Evolutionary conservation across 2,113 vertebrate species (phyloP), one percentile per base, ranked within the genome.

Genomic region (Gallinago jamesoni): DNA sequence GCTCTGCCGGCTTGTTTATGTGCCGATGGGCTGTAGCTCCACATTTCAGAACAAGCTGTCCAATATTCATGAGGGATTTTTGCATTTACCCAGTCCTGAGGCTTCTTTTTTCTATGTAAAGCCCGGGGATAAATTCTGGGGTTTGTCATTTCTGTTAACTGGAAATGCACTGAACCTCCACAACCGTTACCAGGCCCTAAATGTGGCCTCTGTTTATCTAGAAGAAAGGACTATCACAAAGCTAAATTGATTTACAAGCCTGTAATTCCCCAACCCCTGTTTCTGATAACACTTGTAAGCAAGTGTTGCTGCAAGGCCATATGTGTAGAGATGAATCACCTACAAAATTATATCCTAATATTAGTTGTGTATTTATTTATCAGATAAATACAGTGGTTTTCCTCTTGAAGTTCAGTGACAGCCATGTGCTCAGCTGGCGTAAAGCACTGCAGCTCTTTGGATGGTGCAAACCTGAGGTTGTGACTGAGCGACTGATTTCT

Each of bases 1-100:
- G 73, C 92, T 94, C 45, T 72, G 53, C 70, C 74, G 33, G 4
- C 77, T 94, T 95, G 92, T 93, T 96, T 97, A 84, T 97, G 92
- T 64, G 28, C 68, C 70, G 69, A 86, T 86, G 75, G 68, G 55
- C 86, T 93, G 60, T 88, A 91, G 74, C 93, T 93, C 91, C 90
- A 85, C 67, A 69, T 94, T 94, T 90, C 94, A 87, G 96, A 95
- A 94, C 95, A 96, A 94, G 70, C 91, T 89, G 92, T 95, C 90
- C 89, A 91, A 91, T 94, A 96, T 96, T 95, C 91, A 68, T 93
- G 77, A 95, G 77, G 87, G 96, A 92, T 94, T 95, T 92, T 92
- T 91, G 86, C 89, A 75, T 94, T 94, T 96, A 89, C 63, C 35
- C 62, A 76, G 62, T 84, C 72, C 89, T 55, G 70, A 95, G 47